Percentiles rank a stretch among this genome's conserved stretches.
Evolutionary conservation across 2,888 invertebrate genomes (phyloP).

Genomic region (Lissocephala sabroskyi): DNA sequence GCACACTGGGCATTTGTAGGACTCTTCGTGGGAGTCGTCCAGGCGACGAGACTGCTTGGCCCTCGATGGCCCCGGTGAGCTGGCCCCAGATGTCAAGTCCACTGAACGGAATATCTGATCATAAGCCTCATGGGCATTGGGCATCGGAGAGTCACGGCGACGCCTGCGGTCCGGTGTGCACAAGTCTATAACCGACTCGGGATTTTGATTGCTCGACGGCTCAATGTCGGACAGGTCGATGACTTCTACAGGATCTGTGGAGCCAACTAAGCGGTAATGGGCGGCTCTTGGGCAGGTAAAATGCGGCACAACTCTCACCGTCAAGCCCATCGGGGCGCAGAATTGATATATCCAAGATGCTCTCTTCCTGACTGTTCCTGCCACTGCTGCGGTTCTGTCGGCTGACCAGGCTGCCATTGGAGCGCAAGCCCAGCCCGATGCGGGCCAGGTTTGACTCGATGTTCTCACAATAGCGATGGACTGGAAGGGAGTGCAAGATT

Average conservation of each 20-base stretch:
- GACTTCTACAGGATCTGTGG: conserved; percentile 12
- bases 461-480: conserved; percentile 20
- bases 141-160: background rate
- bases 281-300: background rate
- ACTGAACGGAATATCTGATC: too few species aligned
- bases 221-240: conserved; percentile 19
- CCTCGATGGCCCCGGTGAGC: conserved; percentile 2
- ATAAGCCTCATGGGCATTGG: too few species aligned
- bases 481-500: conserved; percentile 4
- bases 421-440: conserved; percentile 15
- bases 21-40: background rate
- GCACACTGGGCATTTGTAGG: conserved; percentile 57
- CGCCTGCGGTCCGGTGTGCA: conserved; percentile 15
- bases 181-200: conserved; percentile 29
- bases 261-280: background rate
- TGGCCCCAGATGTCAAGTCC: background rate
- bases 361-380: background rate
- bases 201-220: too few species aligned
- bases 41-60: background rate
- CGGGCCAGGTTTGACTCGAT: conserved; percentile 12
- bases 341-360: background rate
- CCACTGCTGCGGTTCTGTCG: too few species aligned
- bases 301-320: background rate
- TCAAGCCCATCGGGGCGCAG: background rate
- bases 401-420: too few species aligned